Evolutionary conservation across 2,797 vertebrate species (phyloP), one percentile per base, ranked within the genome.

Genomic region (Alectoris magna): DNA sequence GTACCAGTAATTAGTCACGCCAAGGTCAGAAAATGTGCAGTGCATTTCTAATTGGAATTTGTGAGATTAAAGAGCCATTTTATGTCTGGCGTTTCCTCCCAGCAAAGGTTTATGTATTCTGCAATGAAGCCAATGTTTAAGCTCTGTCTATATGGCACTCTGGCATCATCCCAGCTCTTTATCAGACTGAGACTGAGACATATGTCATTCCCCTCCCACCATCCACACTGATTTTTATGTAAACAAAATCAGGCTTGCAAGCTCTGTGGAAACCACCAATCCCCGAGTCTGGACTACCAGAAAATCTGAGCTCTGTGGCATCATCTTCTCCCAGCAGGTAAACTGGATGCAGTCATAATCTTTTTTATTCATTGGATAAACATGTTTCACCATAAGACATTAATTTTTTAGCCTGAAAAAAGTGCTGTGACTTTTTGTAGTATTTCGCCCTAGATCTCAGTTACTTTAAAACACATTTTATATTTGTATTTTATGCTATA

Each of bases 21-120:
- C 71, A 70, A 15, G 31, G 71, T 46, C 78, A 87, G 92, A 63
- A 78, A 63, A 21, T 46, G 71, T 93, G 78, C 39, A 74, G 46
- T 82, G 62, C 71, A 83, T 94, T 94, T 93, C 75, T 94, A 94
- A 94, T 94, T 94, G 86, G 90, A 95, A 94, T 94, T 87, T 90
- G 67, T 1, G 41, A 95, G 84, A 93, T 94, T 96, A 94, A 95
- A 90, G 84, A 94, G 60, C 44, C 16, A 0, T 91, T 93, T 96
- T 90, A 90, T 83, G 71, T 31, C 84, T 88, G 86, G 56, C 87
- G 39, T 91, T 94, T 93, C 68, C 86, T 95, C 86, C 71, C 60
- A 63, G 79, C 38, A 91, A 59, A 92, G 69, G 49, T 89, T 94
- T 95, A 92, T 94, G 63, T 77, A 84, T 80, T 92, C 82, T 96